Conservation (phyloP, 2,888 invertebrate genomes). For the Epirrhoe tristata region DNA sequence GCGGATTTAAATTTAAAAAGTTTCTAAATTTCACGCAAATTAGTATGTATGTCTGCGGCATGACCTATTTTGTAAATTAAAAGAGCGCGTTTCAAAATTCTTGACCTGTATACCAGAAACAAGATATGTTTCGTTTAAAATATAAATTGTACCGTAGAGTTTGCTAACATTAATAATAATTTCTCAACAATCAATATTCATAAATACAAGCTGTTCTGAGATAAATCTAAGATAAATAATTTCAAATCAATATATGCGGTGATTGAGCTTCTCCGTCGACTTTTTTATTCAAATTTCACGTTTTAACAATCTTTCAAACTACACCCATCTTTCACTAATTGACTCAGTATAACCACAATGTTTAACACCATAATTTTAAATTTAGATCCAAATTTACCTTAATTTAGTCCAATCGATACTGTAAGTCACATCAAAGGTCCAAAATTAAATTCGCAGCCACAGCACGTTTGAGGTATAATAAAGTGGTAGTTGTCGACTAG, state of each 20-base stretch:
- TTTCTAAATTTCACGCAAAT: conserved; percentile 49
- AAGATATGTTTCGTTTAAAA: too few species aligned
- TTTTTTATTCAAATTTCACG: not conserved
- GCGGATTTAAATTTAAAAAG: conserved; percentile 65
- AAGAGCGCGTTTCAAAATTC: too few species aligned
- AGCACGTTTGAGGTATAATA: conserved; percentile 80
- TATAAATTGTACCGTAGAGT: too few species aligned
- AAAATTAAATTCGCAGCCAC: conserved; percentile 75
- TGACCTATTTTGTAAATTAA: conserved; percentile 36
- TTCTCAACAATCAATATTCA: too few species aligned
- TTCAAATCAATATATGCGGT: not conserved
- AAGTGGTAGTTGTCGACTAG: conserved; percentile 75
- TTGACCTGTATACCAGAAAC: too few species aligned
- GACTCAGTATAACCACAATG: conserved; percentile 16
- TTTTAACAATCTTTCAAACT: not conserved
- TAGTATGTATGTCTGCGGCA: conserved; percentile 41
- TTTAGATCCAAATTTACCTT: conserved; percentile 40
- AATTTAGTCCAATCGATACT: conserved; percentile 55
- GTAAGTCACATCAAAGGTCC: conserved; percentile 79
- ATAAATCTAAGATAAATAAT: not conserved
- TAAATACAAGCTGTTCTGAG: not conserved
- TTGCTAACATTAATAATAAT: too few species aligned
- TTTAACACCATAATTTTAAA: conserved; percentile 27
- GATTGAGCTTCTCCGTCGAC: not conserved
- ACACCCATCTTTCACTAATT: not conserved